These are phyloP conservation scores for Strongylocentrotus purpuratus DNA, from an alignment of 35 echinoderm and acorn worm species.

Conservation along the genomic window DNA sequence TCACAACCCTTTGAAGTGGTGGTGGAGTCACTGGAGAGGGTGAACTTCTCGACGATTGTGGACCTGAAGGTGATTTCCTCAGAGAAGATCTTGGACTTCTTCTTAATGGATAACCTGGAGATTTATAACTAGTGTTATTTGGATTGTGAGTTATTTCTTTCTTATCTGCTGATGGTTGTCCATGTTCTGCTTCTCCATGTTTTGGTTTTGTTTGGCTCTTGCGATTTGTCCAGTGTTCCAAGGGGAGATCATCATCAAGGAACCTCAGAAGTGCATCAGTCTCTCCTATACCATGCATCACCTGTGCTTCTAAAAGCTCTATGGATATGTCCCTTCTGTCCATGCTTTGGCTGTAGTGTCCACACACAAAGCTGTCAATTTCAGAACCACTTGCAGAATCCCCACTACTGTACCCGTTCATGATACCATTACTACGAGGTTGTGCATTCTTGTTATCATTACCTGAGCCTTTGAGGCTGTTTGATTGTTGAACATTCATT, in stretches of 20 bases:
- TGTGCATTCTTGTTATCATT: not conserved
- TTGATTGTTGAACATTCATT: not conserved
- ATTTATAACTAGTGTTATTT: not conserved
- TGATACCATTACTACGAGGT: not conserved
- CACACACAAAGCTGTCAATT: slow-evolving; percentile 55
- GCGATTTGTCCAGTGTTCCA: slow-evolving; percentile 66
- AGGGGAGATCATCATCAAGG: slow-evolving; percentile 79
- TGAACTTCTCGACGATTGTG: slow-evolving; percentile 11
- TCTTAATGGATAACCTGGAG: not conserved
- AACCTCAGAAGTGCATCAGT: slow-evolving; percentile 90
- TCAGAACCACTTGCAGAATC: slow-evolving; percentile 49
- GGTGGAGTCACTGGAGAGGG: not conserved
- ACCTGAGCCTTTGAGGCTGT: not conserved
- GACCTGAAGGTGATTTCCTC: slow-evolving; percentile 2
- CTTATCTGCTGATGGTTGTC: not conserved
- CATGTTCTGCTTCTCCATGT: not conserved
- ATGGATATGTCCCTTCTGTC: slow-evolving; percentile 87
- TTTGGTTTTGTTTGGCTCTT: not conserved
- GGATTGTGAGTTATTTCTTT: not conserved
- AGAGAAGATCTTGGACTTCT: not conserved
- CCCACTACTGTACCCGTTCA: slow-evolving; percentile 5
- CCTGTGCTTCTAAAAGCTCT: slow-evolving; percentile 87
- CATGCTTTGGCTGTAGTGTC: slow-evolving; percentile 50
- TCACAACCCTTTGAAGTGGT: slow-evolving; percentile 35
- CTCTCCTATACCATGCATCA: slow-evolving; percentile 98